Conservation (phyloP, 2,888 invertebrate genomes). For the Luperina testacea region DNA sequence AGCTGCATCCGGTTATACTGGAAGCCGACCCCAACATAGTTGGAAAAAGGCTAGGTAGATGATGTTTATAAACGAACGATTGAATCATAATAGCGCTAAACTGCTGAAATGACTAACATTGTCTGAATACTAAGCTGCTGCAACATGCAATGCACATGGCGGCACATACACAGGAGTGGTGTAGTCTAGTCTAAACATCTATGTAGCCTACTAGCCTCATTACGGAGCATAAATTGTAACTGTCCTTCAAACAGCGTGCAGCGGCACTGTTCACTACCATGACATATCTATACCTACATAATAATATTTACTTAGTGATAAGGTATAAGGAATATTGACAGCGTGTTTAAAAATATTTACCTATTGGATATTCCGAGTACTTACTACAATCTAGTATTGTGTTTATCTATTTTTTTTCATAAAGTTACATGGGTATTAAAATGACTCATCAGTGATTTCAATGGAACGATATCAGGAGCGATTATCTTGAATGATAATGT, state of each 20-base stretch:
- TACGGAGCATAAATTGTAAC: conserved; percentile 35
- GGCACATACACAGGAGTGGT: conserved; percentile 1
- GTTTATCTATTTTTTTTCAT: conserved; percentile 38
- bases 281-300: conserved; percentile 8
- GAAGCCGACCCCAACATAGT: too few species aligned
- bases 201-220: conserved; percentile 51
- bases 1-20: too few species aligned
- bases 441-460: conserved; percentile 49
- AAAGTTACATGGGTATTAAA: conserved; percentile 13
- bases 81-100: conserved; percentile 16
- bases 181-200: conserved; percentile 18
- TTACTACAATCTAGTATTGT: conserved; percentile 31
- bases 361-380: conserved; percentile 11
- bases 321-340: conserved; percentile 22
- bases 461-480: conserved; percentile 47
- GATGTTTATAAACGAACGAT: not conserved
- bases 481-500: conserved; percentile 51
- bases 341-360: not conserved
- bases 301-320: not conserved
- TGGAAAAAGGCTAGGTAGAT: too few species aligned
- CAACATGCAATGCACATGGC: conserved; percentile 21
- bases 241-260: conserved; percentile 24
- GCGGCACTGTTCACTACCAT: conserved; percentile 19
- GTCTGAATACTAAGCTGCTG: conserved; percentile 26
- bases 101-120: conserved; percentile 20